Percentiles rank a stretch among this genome's conserved stretches.
Evolutionary conservation across 1,140 invertebrate genomes (phyloP).

Genomic region (Portunus trituberculatus): DNA sequence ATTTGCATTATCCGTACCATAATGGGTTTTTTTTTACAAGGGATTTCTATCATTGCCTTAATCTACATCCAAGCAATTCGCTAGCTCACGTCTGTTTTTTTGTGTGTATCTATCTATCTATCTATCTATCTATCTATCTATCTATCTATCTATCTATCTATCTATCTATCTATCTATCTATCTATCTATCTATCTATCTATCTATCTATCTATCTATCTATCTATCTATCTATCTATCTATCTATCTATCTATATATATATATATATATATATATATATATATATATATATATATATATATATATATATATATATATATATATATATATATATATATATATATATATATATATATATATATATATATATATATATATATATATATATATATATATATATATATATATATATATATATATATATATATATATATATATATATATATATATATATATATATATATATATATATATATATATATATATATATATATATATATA

Average conservation of each 20-base stretch:
- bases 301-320: too few species aligned
- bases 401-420: conserved; percentile 38
- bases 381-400: background rate
- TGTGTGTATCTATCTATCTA: too few species aligned
- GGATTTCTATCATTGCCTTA: too few species aligned
- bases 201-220: too few species aligned
- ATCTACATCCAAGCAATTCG: too few species aligned
- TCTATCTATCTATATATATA: conserved; percentile 7
- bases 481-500: conserved; percentile 42
- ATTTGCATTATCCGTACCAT: too few species aligned
- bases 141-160: background rate
- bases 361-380: conserved; percentile 34
- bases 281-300: too few species aligned
- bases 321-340: too few species aligned
- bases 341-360: background rate
- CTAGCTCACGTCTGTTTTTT: too few species aligned
- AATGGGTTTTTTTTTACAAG: too few species aligned
- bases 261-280: background rate
- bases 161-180: background rate
- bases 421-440: conserved; percentile 44
- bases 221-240: too few species aligned
- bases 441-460: background rate
- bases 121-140: too few species aligned
- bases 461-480: conserved; percentile 34
- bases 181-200: background rate